Evolutionary conservation across 1,140 invertebrate species (phyloP).

Genomic region (Chrysomallon squamiferum): DNA sequence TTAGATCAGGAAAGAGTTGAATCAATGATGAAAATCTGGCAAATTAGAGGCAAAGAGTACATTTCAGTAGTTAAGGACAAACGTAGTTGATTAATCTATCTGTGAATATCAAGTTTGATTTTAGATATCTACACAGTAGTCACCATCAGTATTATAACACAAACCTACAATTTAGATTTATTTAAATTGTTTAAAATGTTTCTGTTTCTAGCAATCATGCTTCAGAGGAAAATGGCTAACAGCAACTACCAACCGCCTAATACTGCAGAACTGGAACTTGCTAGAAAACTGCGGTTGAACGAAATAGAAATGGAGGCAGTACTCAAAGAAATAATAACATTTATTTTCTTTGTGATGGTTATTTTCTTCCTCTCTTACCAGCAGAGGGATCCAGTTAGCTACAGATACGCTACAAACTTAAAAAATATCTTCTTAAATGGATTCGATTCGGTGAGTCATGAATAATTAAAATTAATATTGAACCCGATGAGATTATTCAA

Average conservation of each 20-base stretch:
- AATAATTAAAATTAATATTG: too few relatives aligned
- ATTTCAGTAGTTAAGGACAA: too few relatives aligned
- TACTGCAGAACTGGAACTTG: conserved; percentile 39
- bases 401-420: conserved; percentile 41
- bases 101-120: too few relatives aligned
- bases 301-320: conserved; percentile 66
- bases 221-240: conserved; percentile 41
- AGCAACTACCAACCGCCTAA: conserved; percentile 51
- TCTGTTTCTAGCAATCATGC: conserved; percentile 42
- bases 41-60: too few relatives aligned
- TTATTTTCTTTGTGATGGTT: conserved; percentile 57
- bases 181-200: too few relatives aligned
- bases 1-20: too few relatives aligned
- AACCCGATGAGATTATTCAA: too few relatives aligned
- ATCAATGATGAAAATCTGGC: too few relatives aligned
- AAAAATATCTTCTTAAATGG: conserved; percentile 43
- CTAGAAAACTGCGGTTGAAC: conserved; percentile 58
- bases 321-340: conserved; percentile 63
- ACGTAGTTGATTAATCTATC: too few relatives aligned
- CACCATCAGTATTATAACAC: too few relatives aligned
- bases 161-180: too few relatives aligned
- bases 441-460: conserved; percentile 34
- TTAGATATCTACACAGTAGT: too few relatives aligned
- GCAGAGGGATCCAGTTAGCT: conserved; percentile 51
- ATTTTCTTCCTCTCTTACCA: conserved; percentile 63